A percentile compares a stretch with the other conserved stretches of the same genome.
Evolutionary conservation across 1,140 invertebrate genomes (phyloP).

Genomic region (Drosophila albomicans): DNA sequence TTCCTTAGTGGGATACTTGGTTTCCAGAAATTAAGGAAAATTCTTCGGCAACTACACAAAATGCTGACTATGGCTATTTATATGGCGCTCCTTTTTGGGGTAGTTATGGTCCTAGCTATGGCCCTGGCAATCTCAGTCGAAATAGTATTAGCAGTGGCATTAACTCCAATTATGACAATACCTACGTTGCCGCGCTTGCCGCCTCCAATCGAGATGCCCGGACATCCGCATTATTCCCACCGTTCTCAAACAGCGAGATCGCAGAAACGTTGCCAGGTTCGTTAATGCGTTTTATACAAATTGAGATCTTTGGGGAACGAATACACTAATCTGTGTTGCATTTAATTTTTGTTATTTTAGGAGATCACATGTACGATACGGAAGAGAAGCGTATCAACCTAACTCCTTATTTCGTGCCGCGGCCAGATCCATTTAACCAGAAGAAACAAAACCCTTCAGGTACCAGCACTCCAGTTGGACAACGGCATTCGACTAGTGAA

Average conservation of each 20-base stretch:
- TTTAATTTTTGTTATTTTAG: not conserved
- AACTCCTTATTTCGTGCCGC: not conserved
- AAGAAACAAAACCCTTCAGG: not conserved
- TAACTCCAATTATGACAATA: conserved; percentile 21
- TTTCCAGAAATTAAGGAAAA: conserved; percentile 19
- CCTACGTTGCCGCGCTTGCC: not conserved
- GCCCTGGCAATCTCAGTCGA: conserved; percentile 8
- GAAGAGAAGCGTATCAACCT: not conserved
- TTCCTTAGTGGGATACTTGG: conserved; percentile 20
- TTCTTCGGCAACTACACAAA: not conserved
- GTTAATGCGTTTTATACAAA: too few relatives aligned
- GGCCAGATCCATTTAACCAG: not conserved
- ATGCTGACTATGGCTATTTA: not conserved
- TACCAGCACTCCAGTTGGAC: not conserved
- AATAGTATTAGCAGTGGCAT: conserved; percentile 6
- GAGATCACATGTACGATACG: conserved; percentile 2
- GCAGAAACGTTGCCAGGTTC: conserved; percentile 9
- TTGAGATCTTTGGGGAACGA: too few relatives aligned
- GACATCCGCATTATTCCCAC: conserved; percentile 42
- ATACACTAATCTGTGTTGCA: not conserved
- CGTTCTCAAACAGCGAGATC: conserved; percentile 14
- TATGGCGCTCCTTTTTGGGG: conserved; percentile 2
- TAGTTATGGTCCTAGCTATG: conserved; percentile 14
- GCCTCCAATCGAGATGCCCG: conserved; percentile 2
- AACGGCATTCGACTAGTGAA: not conserved